These are phyloP conservation scores for Sebastiscus tertius DNA, from an alignment of 2,797 vertebrate genomes.

Conservation along the genomic window DNA sequence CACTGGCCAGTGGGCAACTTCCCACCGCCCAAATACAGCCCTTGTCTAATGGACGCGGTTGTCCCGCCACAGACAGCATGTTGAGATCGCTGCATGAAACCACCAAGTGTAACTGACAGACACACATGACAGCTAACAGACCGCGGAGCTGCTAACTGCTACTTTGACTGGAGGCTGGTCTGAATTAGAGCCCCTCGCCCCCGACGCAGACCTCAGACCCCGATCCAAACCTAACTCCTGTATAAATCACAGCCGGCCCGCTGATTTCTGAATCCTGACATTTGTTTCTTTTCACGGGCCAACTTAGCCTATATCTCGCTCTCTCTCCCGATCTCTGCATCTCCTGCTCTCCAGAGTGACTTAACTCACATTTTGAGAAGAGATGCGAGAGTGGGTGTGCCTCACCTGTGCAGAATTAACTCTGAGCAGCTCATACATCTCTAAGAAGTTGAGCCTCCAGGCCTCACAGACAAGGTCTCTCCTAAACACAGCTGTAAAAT, in stretches of 20 bases:
- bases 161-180: slow-evolving; percentile 61
- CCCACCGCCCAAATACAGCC: background rate
- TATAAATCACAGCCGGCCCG: slow-evolving; percentile 62
- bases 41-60: slow-evolving; percentile 2
- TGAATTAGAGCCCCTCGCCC: slow-evolving; percentile 60
- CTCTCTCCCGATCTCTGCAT: slow-evolving; percentile 4
- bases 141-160: slow-evolving; percentile 52
- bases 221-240: slow-evolving; percentile 53
- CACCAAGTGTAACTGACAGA: slow-evolving; percentile 43
- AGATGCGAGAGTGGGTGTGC: background rate
- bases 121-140: slow-evolving; percentile 61
- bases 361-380: slow-evolving; percentile 18
- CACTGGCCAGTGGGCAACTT: background rate
- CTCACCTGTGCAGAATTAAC: slow-evolving; percentile 55
- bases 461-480: slow-evolving; percentile 41
- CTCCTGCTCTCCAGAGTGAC: background rate
- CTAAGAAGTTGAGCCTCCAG: slow-evolving; percentile 22
- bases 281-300: slow-evolving; percentile 72
- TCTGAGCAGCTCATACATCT: slow-evolving; percentile 41
- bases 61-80: slow-evolving; percentile 19
- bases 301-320: slow-evolving; percentile 34
- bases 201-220: slow-evolving; percentile 46
- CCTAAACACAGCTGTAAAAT: slow-evolving; percentile 67
- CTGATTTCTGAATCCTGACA: slow-evolving; percentile 68
- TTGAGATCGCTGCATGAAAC: slow-evolving; percentile 31